phyloP scores from a whole-genome alignment of 2,797 vertebrate species.

The Xenopus petersii region DNA sequence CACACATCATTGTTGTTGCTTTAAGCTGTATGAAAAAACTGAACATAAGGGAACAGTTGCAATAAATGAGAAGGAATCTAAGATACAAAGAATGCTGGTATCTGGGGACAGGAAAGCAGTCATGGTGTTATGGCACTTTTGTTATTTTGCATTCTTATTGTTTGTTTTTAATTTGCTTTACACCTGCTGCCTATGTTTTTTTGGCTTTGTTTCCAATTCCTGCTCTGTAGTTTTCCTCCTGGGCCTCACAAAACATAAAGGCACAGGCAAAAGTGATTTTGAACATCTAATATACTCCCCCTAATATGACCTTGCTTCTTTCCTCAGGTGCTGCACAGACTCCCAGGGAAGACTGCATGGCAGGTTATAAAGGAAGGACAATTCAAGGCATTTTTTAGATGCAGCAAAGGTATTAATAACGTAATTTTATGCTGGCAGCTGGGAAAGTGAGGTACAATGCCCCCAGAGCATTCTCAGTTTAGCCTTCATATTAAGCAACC shows the following conservation, averaged over 20 bases:
- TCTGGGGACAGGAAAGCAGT: constrained; percentile 36
- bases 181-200: constrained; percentile 47
- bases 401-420: constrained; percentile 70
- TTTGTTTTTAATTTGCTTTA: constrained; percentile 53
- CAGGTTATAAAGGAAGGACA: constrained; percentile 61
- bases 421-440: constrained; percentile 28
- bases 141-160: constrained; percentile 51
- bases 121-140: constrained; percentile 45
- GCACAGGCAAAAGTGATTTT: constrained; percentile 14
- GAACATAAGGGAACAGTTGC: constrained; percentile 36
- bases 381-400: constrained; percentile 74
- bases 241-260: constrained; percentile 24
- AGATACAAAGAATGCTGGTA: constrained; percentile 34
- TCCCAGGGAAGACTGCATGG: constrained; percentile 67
- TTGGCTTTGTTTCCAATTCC: constrained; percentile 34
- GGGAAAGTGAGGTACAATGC: constrained; percentile 21
- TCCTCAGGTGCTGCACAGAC: constrained; percentile 66
- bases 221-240: constrained; percentile 27
- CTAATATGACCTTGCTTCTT: constrained; percentile 25
- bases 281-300: constrained; percentile 19
- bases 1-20: background rate
- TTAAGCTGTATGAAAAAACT: constrained; percentile 19
- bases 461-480: constrained; percentile 38
- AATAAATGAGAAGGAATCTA: constrained; percentile 29
- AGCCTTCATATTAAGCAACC: constrained; percentile 31